Percentiles rank a stretch among this genome's conserved stretches.
These are phyloP conservation scores for Gari tellinella DNA, from an alignment of 2,888 invertebrate genomes.

Conservation along the genomic window DNA sequence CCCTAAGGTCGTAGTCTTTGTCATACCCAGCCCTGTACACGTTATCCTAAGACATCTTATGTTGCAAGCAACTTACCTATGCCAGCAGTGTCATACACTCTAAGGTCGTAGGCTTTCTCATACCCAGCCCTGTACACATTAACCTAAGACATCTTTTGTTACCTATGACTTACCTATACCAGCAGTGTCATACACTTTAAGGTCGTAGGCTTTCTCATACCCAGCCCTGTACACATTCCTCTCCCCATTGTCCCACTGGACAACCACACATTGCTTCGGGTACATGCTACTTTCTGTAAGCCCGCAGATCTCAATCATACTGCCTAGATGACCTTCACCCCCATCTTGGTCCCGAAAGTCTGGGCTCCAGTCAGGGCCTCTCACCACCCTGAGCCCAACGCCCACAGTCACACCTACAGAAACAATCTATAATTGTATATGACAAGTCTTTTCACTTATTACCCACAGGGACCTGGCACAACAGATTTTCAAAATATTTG, in stretches of 20 bases:
- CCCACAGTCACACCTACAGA: constrained; percentile 49
- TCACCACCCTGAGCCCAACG: constrained; percentile 75
- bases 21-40: constrained; percentile 92
- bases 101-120: constrained; percentile 91
- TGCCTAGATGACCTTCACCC: constrained; percentile 79
- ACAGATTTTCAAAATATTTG: no score
- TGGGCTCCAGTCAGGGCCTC: constrained; percentile 80
- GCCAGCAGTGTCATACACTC: constrained; percentile 92
- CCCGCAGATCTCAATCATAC: constrained; percentile 85
- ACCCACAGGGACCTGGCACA: no score
- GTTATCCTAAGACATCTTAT: no score
- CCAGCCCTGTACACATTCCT: constrained; percentile 89
- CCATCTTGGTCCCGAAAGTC: constrained; percentile 72
- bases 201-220: constrained; percentile 91
- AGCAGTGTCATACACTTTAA: constrained; percentile 92
- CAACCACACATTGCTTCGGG: constrained; percentile 93
- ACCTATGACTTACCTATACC: constrained; percentile 91
- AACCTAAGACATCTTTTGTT: no score
- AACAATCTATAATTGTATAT: neutral
- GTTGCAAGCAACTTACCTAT: constrained; percentile 89
- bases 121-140: constrained; percentile 91
- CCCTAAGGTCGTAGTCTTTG: constrained; percentile 90
- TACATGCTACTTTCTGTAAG: constrained; percentile 23
- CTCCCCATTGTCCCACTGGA: constrained; percentile 89
- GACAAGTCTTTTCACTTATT: neutral